Evolutionary conservation across 2,888 invertebrate genomes (phyloP).

Genomic region (Aricia artaxerxes): DNA sequence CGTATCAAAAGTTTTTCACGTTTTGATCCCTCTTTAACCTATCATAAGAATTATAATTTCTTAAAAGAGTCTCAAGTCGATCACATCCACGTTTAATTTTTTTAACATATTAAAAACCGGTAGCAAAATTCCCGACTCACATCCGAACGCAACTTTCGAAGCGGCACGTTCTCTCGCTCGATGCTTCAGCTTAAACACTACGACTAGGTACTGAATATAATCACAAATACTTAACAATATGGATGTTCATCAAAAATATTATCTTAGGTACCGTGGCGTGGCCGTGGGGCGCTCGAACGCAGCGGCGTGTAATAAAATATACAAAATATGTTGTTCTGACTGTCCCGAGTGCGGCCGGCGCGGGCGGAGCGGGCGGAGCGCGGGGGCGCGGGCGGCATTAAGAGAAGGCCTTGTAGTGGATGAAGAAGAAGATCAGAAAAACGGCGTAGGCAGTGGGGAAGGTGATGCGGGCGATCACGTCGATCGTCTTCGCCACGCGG

Average conservation of each 20-base stretch:
- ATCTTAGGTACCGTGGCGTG: slow-evolving; percentile 49
- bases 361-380: slow-evolving; percentile 49
- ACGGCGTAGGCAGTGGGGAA: slow-evolving; percentile 96
- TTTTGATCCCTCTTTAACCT: slow-evolving; percentile 71
- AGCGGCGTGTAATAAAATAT: slow-evolving; percentile 54
- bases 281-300: slow-evolving; percentile 52
- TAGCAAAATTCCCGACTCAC: slow-evolving; percentile 46
- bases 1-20: slow-evolving; percentile 32
- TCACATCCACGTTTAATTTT: slow-evolving; percentile 34
- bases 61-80: slow-evolving; percentile 31
- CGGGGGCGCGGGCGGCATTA: slow-evolving; percentile 70
- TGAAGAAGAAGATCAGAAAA: slow-evolving; percentile 97
- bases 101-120: slow-evolving; percentile 59
- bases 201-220: slow-evolving; percentile 47
- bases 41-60: slow-evolving; percentile 56
- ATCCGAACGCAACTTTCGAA: slow-evolving; percentile 42
- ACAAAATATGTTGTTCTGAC: slow-evolving; percentile 54
- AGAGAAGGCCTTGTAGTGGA: slow-evolving; percentile 93
- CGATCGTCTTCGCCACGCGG: slow-evolving; percentile 95
- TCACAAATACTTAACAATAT: slow-evolving; percentile 60
- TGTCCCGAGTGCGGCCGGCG: slow-evolving; percentile 58
- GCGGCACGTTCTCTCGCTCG: slow-evolving; percentile 45
- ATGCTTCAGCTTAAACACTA: slow-evolving; percentile 6
- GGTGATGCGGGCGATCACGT: slow-evolving; percentile 95
- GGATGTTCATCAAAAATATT: slow-evolving; percentile 56